Evolutionary conservation across 2,113 vertebrate genomes (phyloP), one percentile per base, ranked within the genome.

Genomic region (Lonchura striata): DNA sequence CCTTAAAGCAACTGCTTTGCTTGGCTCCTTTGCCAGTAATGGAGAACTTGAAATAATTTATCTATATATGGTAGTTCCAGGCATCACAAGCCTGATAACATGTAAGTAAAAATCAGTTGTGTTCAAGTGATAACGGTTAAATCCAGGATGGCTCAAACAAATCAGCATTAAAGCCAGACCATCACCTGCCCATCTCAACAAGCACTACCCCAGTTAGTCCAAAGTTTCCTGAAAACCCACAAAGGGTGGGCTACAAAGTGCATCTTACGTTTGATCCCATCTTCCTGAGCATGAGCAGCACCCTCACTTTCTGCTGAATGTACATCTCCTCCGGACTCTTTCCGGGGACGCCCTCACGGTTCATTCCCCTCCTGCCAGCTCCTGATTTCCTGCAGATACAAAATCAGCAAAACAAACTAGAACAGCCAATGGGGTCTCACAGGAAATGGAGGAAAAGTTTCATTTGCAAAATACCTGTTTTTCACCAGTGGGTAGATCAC

Each of bases 291-390:
- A 99, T 99, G 96, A 99, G 99, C 87, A 99, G 98, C 94, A 99
- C 99, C 59, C 99, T 98, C 95, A 99, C 99, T 98, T 99, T 99
- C 98, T 99, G 99, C 97, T 99, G 99, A 82, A 99, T 98, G 95
- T 99, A 99, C 99, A 99, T 98, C 98, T 99, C 99, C 98, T 99
- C 99, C 98, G 99, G 99, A 98, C 99, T 99, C 99, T 99, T 99
- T 95, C 98, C 99, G 97, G 99, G 98, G 97, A 98, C 98, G 49
- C 99, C 99, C 98, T 99, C 99, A 90, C 99, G 99, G 98, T 99
- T 99, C 99, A 99, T 99, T 98, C 98, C 99, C 98, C 97, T 98
- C 98, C 96, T 97, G 98, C 98, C 99, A 98, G 98, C 98, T 98
- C 99, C 98, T 96, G 98, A 96, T 97, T 97, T 94, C 98, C 99